Conservation (phyloP, 2,113 vertebrate species). For the Gobius niger region DNA sequence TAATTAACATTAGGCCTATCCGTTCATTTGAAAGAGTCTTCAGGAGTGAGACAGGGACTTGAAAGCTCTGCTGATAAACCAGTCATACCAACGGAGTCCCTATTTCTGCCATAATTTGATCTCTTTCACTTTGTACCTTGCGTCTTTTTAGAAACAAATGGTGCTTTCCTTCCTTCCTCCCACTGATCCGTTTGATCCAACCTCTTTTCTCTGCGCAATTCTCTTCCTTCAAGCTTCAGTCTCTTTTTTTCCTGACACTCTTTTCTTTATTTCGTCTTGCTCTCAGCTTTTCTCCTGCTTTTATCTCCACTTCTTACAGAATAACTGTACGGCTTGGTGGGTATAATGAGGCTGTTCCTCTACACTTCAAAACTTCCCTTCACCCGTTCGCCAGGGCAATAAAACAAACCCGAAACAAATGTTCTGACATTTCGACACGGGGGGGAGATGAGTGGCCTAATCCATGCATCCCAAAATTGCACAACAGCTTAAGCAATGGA, state of each 20-base stretch:
- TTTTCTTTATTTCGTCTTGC: conserved; percentile 68
- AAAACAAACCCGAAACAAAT: conserved; percentile 78
- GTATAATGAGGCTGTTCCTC: conserved; percentile 81
- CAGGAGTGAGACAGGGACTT: conserved; percentile 51
- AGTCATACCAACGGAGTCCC: conserved; percentile 50
- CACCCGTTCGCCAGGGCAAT: conserved; percentile 64
- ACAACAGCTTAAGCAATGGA: conserved; percentile 20
- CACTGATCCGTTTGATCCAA: conserved; percentile 68
- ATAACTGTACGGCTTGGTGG: conserved; percentile 73
- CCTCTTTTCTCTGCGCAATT: conserved; percentile 56
- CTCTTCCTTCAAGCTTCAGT: conserved; percentile 62
- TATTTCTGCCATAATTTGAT: conserved; percentile 62
- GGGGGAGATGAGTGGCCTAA: conserved; percentile 52
- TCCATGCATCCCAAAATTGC: conserved; percentile 50
- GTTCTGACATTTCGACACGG: conserved; percentile 76
- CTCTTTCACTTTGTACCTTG: conserved; percentile 61
- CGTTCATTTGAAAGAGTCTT: conserved; percentile 66
- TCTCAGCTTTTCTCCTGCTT: conserved; percentile 72
- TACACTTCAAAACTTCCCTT: conserved; percentile 74
- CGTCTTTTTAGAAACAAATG: conserved; percentile 61
- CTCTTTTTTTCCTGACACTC: conserved; percentile 32
- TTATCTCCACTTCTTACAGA: conserved; percentile 80
- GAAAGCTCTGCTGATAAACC: conserved; percentile 64
- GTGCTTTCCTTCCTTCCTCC: conserved; percentile 53
- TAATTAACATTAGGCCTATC: conserved; percentile 71